Base-by-base conservation (phyloP, 2,888 invertebrate genomes). In the Ophion ventricosus region DNA sequence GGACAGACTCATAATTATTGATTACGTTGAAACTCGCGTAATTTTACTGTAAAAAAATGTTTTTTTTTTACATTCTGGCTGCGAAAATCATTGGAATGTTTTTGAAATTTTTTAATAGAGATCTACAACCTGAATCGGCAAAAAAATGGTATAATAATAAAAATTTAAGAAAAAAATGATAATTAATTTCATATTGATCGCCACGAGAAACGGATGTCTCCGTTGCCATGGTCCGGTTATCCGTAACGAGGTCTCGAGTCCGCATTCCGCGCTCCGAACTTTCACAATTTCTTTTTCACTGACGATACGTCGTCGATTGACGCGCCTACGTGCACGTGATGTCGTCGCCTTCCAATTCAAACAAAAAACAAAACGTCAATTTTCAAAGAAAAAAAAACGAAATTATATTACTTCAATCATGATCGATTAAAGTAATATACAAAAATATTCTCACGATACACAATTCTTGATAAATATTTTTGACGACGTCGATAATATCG, bases 271-370 rank as follows among this genome's bases (percentile, higher is more conserved):
- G 64, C 56, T 40, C 57, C 56, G 54, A 70, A 84, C 84, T 84
- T 84, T 84, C 84, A 84, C 84, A 84, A 49, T 84, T 82, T 74
- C 84, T 84, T 84, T 84, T 80, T 67, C 3, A 14, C 54, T 26
- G 73, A n/a, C 25, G 43, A 25, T 5, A 26, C 11, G 56, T 79
- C 57, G 57, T 63, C 66, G 35, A 69, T 66, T 49, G 26, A 20
- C 14, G 70, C 25, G 23, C 43, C 54, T 35, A 43, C 20, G 49
- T 59, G n/a, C 61, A 61, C 70, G 49, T 26, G 20, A 70, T 56
- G 49, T 26, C 40, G 17, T 57, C 5, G 10, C 57, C 17, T 57
- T 20, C 57, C 57, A 23, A 10, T 57, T 2, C 10, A 14, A 20
- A 63, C 10, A 23, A n/a, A 54, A 54, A 10, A 35, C 7, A 35